Conservation (phyloP, 2,113 vertebrate genomes). For the Ailurus styani region DNA sequence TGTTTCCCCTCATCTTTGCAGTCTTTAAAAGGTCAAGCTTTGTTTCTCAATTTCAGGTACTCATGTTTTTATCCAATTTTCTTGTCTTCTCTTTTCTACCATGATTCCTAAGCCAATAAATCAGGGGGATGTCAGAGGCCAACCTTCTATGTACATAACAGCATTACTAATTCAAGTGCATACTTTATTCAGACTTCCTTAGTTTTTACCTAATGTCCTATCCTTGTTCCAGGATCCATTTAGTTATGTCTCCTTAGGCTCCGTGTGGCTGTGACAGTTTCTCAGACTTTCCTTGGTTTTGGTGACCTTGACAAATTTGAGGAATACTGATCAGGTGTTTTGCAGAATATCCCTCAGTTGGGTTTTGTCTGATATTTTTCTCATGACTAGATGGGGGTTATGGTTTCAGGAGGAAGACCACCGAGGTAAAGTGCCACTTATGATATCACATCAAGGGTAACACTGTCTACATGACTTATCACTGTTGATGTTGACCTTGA, state of each 20-base stretch:
- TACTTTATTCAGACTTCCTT: not conserved
- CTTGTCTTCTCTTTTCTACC: not conserved
- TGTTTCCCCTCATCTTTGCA: not conserved
- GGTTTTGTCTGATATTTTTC: not conserved
- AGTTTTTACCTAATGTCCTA: not conserved
- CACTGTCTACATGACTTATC: too few species aligned
- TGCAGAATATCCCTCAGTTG: not conserved
- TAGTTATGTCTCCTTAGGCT: not conserved
- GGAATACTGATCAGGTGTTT: not conserved
- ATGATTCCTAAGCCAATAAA: not conserved
- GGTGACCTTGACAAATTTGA: not conserved
- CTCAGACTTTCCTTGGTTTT: not conserved
- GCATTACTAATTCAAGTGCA: not conserved
- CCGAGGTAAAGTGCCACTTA: not conserved
- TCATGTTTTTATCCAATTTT: not conserved
- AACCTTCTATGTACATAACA: not conserved
- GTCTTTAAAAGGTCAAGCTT: not conserved
- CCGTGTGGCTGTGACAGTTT: not conserved
- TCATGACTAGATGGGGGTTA: not conserved
- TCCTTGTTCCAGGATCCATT: not conserved
- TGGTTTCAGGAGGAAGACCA: not conserved
- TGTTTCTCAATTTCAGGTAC: not conserved
- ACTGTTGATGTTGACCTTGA: not conserved
- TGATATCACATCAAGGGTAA: not conserved
- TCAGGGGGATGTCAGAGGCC: not conserved